Conservation (phyloP, 2,113 vertebrate genomes). For the Odocoileus hemionus region DNA sequence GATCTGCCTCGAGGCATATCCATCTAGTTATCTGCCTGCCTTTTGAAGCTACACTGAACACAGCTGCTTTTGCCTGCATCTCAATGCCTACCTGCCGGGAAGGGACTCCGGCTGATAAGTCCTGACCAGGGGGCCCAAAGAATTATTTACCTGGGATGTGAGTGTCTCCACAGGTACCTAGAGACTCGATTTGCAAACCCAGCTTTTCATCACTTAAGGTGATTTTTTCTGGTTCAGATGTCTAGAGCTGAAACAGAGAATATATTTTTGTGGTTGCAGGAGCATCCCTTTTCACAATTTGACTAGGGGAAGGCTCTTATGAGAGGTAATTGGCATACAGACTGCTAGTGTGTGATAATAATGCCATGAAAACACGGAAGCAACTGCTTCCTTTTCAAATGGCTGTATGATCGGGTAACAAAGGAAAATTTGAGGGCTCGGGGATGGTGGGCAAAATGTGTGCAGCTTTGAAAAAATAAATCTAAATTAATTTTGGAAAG, state of each 20-base stretch:
- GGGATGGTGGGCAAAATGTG: background rate
- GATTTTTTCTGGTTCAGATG: slow-evolving; percentile 52
- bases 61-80: slow-evolving; percentile 57
- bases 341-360: background rate
- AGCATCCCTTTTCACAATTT: slow-evolving; percentile 37
- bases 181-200: slow-evolving; percentile 52
- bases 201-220: slow-evolving; percentile 52
- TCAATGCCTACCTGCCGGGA: slow-evolving; percentile 67
- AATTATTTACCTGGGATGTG: slow-evolving; percentile 72
- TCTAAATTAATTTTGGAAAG: background rate
- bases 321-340: background rate
- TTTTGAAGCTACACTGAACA: slow-evolving; percentile 76
- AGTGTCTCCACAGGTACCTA: slow-evolving; percentile 42
- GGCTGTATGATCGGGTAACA: background rate
- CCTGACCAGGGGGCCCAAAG: slow-evolving; percentile 63
- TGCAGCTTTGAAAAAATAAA: background rate
- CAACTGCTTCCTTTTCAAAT: background rate
- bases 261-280: slow-evolving; percentile 40
- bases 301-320: slow-evolving; percentile 32
- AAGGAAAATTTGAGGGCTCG: background rate
- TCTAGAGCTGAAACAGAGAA: slow-evolving; percentile 36
- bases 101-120: slow-evolving; percentile 63
- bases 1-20: slow-evolving; percentile 78
- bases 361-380: background rate
- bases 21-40: slow-evolving; percentile 78